Evolutionary conservation across 2,888 invertebrate species (phyloP).

Genomic region (Sympetrum striolatum): DNA sequence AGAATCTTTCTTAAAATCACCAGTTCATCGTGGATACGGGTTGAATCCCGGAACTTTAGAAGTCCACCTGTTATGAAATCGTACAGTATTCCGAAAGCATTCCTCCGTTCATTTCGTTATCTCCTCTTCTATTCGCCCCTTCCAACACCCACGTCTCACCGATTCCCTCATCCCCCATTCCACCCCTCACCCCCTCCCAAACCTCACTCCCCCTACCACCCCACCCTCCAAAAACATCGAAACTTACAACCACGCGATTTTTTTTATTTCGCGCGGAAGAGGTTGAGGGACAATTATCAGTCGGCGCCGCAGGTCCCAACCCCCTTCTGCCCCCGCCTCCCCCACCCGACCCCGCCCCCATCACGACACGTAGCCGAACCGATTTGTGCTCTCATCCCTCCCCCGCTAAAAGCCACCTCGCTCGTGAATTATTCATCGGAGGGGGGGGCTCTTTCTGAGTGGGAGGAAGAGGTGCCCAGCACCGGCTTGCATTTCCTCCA

Average conservation of each 20-base stretch:
- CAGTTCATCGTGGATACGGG: no score
- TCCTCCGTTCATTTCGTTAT: not conserved
- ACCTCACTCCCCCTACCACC: not conserved
- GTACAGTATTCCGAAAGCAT: not conserved
- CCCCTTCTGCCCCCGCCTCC: not conserved
- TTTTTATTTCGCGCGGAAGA: slow-evolving; percentile 32
- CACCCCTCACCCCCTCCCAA: not conserved
- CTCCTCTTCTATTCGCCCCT: not conserved
- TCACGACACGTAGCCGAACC: not conserved
- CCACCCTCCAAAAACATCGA: slow-evolving; percentile 1
- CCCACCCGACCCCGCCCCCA: not conserved
- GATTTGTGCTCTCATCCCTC: slow-evolving; percentile 44
- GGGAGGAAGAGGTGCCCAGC: not conserved
- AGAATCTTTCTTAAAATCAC: not conserved
- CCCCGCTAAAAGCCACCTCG: not conserved
- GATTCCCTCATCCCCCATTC: not conserved
- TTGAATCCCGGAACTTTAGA: not conserved
- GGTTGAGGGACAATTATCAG: slow-evolving; percentile 43
- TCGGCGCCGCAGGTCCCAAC: not conserved
- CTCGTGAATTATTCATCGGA: slow-evolving; percentile 41
- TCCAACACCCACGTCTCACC: not conserved
- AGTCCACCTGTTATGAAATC: slow-evolving; percentile 3
- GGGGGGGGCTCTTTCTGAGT: not conserved
- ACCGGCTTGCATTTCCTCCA: slow-evolving; percentile 21
- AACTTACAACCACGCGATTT: slow-evolving; percentile 36